Conservation (phyloP, 2,113 vertebrate genomes). For the Rhinolophus sinicus region DNA sequence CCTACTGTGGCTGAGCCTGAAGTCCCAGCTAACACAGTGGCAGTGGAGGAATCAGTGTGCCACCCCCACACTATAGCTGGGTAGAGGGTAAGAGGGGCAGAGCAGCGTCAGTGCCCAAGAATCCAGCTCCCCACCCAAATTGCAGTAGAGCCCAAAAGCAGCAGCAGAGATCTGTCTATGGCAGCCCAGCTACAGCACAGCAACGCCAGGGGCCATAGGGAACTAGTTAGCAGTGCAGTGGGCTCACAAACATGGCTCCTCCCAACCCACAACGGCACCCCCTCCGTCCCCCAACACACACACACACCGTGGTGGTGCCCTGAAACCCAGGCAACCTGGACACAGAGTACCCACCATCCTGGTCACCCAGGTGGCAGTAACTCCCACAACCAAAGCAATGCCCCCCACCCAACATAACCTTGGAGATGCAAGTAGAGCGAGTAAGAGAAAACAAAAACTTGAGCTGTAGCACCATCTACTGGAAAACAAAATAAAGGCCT, state of each 20-base stretch:
- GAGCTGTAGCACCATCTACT: background rate
- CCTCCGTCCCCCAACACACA: too few relatives aligned
- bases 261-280: background rate
- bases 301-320: background rate
- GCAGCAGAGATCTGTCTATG: background rate
- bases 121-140: background rate
- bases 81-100: background rate
- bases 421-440: background rate
- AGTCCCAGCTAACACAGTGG: background rate
- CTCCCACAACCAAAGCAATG: background rate
- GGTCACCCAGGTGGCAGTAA: background rate
- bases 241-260: background rate
- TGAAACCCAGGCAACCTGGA: background rate
- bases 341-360: background rate
- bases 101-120: background rate
- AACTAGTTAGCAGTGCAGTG: background rate
- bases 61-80: background rate
- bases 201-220: background rate
- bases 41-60: background rate
- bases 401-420: background rate
- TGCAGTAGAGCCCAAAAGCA: background rate
- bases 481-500: background rate
- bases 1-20: background rate
- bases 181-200: background rate
- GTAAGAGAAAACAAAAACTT: background rate